Evolutionary conservation across 2,888 invertebrate species (phyloP), one percentile per base, ranked within the genome.

Genomic region (Oegoconia quadripuncta): DNA sequence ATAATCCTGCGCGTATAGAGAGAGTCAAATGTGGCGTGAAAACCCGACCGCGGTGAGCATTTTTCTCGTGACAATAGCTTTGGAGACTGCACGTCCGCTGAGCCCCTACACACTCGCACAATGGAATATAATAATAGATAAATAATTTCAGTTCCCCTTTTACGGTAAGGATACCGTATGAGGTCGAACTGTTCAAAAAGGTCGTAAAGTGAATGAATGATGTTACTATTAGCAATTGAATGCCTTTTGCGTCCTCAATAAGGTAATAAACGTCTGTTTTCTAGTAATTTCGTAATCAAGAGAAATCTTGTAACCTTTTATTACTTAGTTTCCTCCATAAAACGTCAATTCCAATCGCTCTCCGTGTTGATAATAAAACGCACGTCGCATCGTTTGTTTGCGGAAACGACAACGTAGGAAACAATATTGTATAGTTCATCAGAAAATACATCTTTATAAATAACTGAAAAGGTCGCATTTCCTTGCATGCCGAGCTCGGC

Each of bases 11-110:
- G 63, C 63, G 73, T 66, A 75, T 71, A 74, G 74, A 65, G 67
- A 58, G 64, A 57, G 68, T 69, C 67, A 75, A 84, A 84, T 80
- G 83, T 81, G 74, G 61, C 76, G 81, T 81, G 77, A 80, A 78
- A 75, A 72, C 75, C 75, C 70, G 57, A 73, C 70, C 72, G 74
- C 70, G 69, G 55, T 59, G 56, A 70, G 67, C 75, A 77, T 82
- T 80, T 81, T 78, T 74, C 78, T 73, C 70, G 63, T 63, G 66
- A 78, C 81, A 77, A 80, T 76, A 72, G 78, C 71, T 70, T 71
- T 64, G 60, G 62, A 72, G 71, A 67, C 69, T 64, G 54, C 66
- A 66, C 70, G 70, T 70, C 64, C 69, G 59, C 52, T 58, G 42
- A 53, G 53, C 50, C 50, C 52, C 48, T 42, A 54, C 55, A 53